phyloP scores from a whole-genome alignment of 2,888 invertebrate species.

The Acanthoscelides obtectus region DNA sequence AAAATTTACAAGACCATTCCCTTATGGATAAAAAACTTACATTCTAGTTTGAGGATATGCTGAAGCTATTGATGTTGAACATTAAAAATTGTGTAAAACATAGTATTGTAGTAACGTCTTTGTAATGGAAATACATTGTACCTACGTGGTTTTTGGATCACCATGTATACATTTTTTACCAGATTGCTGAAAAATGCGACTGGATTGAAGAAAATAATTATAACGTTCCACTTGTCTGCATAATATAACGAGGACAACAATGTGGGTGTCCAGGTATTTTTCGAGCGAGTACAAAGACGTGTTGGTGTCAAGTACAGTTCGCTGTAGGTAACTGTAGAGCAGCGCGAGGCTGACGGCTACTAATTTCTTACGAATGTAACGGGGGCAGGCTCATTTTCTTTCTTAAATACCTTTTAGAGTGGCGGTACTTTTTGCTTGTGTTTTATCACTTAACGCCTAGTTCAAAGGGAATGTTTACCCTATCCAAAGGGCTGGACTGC shows the following conservation, averaged over 20 bases:
- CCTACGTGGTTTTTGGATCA: no score
- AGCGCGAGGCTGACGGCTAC: background rate
- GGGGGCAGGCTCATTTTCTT: background rate
- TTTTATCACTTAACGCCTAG: no score
- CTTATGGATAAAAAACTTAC: no score
- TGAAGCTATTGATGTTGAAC: no score
- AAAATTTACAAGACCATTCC: no score
- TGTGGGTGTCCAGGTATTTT: background rate
- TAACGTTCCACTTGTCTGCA: background rate
- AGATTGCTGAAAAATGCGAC: background rate
- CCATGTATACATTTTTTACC: no score
- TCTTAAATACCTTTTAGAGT: background rate
- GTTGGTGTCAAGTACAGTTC: background rate
- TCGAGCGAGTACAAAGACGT: background rate
- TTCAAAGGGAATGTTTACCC: no score
- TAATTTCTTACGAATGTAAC: background rate
- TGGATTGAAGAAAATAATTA: background rate
- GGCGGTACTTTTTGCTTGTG: background rate
- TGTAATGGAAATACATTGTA: no score
- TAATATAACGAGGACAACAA: background rate
- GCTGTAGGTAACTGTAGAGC: background rate
- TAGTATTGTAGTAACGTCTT: no score
- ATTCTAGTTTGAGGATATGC: no score
- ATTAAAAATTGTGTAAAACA: no score
- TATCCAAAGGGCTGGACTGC: no score